Base-by-base conservation (phyloP, 2,113 vertebrate species). In the Coryphaenoides rupestris region DNA sequence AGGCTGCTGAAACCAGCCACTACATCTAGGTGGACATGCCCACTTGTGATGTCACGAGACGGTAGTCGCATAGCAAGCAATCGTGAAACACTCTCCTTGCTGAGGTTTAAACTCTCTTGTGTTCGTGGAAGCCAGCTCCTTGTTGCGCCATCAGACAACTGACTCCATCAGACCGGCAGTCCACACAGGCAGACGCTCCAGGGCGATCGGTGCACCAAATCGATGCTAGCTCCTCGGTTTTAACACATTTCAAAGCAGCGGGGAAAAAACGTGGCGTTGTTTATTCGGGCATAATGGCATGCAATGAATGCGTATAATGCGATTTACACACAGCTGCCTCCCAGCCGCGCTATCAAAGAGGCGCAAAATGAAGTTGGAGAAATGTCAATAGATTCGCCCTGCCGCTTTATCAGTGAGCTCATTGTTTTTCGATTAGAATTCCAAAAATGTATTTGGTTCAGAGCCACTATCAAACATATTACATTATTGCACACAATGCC, bases 201-300 rank as follows among this genome's bases (percentile, higher is more conserved):
- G 77, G 75, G 65, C 19, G 72, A 79, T 80, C 77, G 66, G 77
- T 76, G 68, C 68, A 63, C 63, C 46, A 28, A 54, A 86, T 82
- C 70, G 55, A 86, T 79, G 55, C 28, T 58, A 82, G 77, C 73
- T 77, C 81, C 72, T 80, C 75, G 70, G 53, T 72, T 79, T 40
- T 64, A 79, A 75, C 72, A 69, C 72, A 62, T 55, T 66, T 67
- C 68, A 72, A 74, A 85, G 78, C 72, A 68, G 63, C 75, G 61
- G 13, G 2, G 33, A 40, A 40, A 40, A 40, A 74, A 7, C 33
- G 9, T 2, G 75, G 53, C 53, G n/a, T n/a, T 21, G 55, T 74
- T 76, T 78, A 58, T 74, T 80, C 70, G 73, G 62, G 1, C 65
- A 63, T 66, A 69, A 75, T 73, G 67, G 66, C 66, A 78, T 67